Base-by-base conservation (phyloP, 2,113 vertebrate species). In the Aleadryas rufinucha region DNA sequence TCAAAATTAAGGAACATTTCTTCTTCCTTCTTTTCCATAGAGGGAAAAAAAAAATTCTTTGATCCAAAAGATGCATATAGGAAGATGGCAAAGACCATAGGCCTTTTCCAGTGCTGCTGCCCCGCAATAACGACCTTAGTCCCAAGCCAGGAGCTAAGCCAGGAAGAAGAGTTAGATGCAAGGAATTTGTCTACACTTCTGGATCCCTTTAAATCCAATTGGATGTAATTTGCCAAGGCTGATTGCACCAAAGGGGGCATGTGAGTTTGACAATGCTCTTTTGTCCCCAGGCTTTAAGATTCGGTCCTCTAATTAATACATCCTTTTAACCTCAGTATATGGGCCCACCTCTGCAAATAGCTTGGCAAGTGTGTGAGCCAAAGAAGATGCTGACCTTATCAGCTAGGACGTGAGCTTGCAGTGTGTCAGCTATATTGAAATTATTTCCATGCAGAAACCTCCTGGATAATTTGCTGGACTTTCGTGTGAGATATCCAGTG, bases 321-420 rank as follows among this genome's bases (percentile, higher is more conserved):
- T 77, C 39, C 66, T 60, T 90, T 93, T 95, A 96, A 79, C 84
- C 74, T 93, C 33, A 59, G 8, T 37, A 4, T 60, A 47, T 47
- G 35, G 61, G 27, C 74, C 31, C 65, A 78, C 69, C 60, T 97
- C 93, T 89, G 71, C 78, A 91, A 95, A 91, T 30, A 95, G 44
- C 35, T 93, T 91, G 95, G 84, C 84, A 93, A 94, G 52, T 50
- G 15, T 59, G 37, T 56, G 74, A 95, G 87, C 81, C 87, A 91
- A 89, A 81, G 80, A 89, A 74, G 92, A 95, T 52, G 65, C 74
- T 94, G 81, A 93, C 84, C 35, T 84, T 94, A 94, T 52, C 84
- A 75, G 39, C 57, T 56, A 35, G 52, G 65, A 56, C 3, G 1
- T 78, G 56, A 94, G 77, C n/a, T 54, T 52, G 33, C 84, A 59